Evolutionary conservation across 2,888 invertebrate species (phyloP).

Genomic region (Machimus atricapillus): DNA sequence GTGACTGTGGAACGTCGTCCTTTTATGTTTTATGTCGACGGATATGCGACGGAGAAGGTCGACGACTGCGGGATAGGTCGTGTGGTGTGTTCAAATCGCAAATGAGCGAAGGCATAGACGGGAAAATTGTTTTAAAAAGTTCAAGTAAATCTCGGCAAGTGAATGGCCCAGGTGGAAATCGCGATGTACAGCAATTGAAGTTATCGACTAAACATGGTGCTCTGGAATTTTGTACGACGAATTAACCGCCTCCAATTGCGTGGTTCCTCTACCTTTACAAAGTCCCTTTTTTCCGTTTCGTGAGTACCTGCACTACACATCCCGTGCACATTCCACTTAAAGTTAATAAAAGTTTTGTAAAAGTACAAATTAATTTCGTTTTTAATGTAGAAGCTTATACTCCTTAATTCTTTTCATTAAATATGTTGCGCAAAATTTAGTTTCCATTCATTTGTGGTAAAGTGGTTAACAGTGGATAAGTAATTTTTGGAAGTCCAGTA

Average conservation of each 20-base stretch:
- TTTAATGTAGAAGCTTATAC: not conserved
- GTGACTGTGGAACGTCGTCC: not conserved
- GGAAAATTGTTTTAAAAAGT: not conserved
- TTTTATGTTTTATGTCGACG: not conserved
- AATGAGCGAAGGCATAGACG: not conserved
- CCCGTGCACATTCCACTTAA: not conserved
- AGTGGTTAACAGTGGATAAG: no score
- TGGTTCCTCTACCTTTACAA: not conserved
- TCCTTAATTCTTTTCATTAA: not conserved
- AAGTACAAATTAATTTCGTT: not conserved
- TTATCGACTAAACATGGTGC: slow-evolving; percentile 12
- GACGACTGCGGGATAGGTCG: not conserved
- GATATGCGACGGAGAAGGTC: not conserved
- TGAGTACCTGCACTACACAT: not conserved
- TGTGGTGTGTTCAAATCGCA: not conserved
- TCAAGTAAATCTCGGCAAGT: not conserved
- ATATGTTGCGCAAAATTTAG: not conserved
- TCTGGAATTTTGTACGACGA: not conserved
- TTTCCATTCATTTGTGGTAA: no score
- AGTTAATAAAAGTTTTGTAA: not conserved
- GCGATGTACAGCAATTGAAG: not conserved
- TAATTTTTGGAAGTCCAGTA: no score
- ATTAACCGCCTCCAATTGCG: not conserved
- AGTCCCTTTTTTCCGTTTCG: not conserved
- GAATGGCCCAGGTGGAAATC: not conserved